Conservation (phyloP, 2,797 vertebrate species). For the Phataginus tricuspis region DNA sequence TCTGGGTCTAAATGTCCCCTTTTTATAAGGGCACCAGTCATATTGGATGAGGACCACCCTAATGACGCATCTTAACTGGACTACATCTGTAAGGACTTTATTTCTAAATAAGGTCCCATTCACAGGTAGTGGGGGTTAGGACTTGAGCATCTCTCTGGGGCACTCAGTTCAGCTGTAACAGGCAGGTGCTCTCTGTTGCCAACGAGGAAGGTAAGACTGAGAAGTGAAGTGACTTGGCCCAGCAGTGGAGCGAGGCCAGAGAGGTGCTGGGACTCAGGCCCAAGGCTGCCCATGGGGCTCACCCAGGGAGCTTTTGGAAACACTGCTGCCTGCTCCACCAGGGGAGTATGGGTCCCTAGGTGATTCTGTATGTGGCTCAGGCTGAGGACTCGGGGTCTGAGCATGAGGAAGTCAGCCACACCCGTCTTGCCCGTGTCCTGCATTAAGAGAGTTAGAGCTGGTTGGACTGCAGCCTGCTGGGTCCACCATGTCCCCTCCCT, state of each 20-base stretch:
- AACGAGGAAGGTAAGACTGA: not conserved
- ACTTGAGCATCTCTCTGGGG: not conserved
- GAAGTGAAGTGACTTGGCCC: not conserved
- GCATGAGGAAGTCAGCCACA: not conserved
- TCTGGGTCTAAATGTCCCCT: not conserved
- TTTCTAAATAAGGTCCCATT: not conserved
- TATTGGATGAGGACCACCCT: not conserved
- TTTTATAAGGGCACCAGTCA: not conserved
- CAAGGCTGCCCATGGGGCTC: not conserved
- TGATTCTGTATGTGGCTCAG: not conserved
- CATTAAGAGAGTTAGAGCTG: not conserved
- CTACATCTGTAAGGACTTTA: not conserved
- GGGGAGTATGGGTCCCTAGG: not conserved
- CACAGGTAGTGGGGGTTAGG: not conserved
- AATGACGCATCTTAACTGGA: not conserved
- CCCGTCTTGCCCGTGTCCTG: not conserved
- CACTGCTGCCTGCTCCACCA: not conserved
- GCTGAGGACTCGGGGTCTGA: not conserved
- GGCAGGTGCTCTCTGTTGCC: not conserved
- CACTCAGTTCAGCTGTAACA: not conserved
- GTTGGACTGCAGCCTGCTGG: too few relatives aligned
- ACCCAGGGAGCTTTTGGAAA: not conserved
- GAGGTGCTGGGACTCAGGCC: not conserved
- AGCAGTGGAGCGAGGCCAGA: not conserved
- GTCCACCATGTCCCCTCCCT: rapidly evolving